phyloP scores from a whole-genome alignment of 2,797 vertebrate species.

The Sebastes diploproa region DNA sequence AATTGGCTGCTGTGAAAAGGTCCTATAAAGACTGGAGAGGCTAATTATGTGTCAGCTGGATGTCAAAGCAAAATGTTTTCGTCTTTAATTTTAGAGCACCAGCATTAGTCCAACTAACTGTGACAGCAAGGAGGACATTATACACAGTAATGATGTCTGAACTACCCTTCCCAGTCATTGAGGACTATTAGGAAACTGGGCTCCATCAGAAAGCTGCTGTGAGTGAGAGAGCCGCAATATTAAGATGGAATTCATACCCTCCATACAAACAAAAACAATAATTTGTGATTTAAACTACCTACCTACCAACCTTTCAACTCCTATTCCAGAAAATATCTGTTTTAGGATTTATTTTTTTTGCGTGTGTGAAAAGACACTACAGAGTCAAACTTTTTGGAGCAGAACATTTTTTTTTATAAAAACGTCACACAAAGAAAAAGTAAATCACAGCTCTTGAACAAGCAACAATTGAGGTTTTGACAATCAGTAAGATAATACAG shows the following conservation, averaged over 20 bases:
- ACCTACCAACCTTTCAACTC: neutral
- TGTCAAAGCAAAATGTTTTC: neutral
- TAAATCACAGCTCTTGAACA: constrained; percentile 49
- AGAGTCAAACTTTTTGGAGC: neutral
- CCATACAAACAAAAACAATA: neutral
- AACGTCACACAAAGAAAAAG: constrained; percentile 51
- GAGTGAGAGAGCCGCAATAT: neutral
- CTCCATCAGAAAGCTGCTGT: too few relatives aligned
- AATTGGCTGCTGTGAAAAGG: neutral
- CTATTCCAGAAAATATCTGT: neutral
- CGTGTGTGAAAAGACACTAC: neutral
- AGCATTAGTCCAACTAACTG: neutral
- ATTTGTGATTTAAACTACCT: neutral
- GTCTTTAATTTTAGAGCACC: neutral
- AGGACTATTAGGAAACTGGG: too few relatives aligned
- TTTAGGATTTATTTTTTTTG: neutral
- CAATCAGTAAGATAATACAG: constrained; percentile 18
- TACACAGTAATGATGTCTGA: neutral
- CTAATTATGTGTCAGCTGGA: neutral
- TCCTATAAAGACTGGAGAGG: neutral
- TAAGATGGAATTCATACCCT: neutral
- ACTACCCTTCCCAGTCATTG: neutral
- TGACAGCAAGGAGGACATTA: neutral
- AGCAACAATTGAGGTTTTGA: constrained; percentile 35
- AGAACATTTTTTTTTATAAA: constrained; percentile 49